These are phyloP conservation scores for Coelopa pilipes DNA, from an alignment of 2,888 invertebrate genomes.

Conservation along the genomic window DNA sequence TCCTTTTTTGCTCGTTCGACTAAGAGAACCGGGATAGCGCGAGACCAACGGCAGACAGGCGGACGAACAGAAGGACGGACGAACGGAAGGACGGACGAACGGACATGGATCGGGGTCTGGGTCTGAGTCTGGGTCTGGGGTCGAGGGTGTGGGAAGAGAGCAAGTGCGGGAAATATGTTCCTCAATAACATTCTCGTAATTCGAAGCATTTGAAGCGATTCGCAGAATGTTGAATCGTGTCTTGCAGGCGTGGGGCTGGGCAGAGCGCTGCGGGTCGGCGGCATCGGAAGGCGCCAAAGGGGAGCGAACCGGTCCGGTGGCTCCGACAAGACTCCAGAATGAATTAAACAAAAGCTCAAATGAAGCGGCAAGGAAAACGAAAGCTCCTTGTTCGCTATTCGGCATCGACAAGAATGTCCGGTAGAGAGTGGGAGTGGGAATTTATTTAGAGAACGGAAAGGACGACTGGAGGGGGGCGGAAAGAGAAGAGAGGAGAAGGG, in stretches of 20 bases:
- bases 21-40: neutral
- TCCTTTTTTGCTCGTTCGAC: neutral
- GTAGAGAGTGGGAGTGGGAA: too few species aligned
- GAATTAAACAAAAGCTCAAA: conserved; percentile 28
- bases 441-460: too few species aligned
- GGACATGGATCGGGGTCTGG: neutral
- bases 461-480: too few species aligned
- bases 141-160: too few species aligned
- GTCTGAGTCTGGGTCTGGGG: neutral
- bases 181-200: conserved; percentile 23
- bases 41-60: too few species aligned
- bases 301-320: neutral
- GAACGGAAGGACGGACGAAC: neutral
- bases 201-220: conserved; percentile 8
- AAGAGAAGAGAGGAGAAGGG: too few species aligned
- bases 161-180: conserved; percentile 1
- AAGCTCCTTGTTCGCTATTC: conserved; percentile 12
- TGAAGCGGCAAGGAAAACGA: conserved; percentile 17
- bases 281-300: neutral
- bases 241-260: neutral
- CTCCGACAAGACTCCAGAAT: conserved; percentile 2
- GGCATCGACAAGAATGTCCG: conserved; percentile 2
- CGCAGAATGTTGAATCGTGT: conserved; percentile 2
- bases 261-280: neutral
- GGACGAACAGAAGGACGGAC: too few species aligned